Conservation (phyloP, 2,888 invertebrate species). For the Oscheius sp. region DNA sequence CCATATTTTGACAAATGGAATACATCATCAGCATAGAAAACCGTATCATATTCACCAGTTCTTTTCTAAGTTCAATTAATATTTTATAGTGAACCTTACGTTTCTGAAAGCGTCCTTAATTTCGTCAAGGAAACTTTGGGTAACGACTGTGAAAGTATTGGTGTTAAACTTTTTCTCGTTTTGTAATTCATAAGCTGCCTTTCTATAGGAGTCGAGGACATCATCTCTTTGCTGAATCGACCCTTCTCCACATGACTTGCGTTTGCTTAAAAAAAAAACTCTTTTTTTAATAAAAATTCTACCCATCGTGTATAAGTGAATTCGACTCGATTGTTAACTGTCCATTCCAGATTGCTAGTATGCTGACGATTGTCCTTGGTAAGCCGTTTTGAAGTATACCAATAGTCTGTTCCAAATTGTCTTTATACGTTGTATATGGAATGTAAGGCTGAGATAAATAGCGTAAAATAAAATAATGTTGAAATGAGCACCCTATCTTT, state of each 20-base stretch:
- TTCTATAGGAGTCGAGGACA: constrained; percentile 1
- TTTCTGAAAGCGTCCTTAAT: constrained; percentile 33
- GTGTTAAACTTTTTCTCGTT: constrained; percentile 42
- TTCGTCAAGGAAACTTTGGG: constrained; percentile 40
- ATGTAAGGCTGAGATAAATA: constrained; percentile 21
- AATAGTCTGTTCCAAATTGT: constrained; percentile 34
- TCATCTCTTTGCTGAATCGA: constrained; percentile 22
- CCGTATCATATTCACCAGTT: constrained; percentile 38
- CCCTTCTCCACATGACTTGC: constrained; percentile 20
- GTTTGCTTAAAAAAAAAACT: constrained; percentile 15
- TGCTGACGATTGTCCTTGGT: constrained; percentile 42
- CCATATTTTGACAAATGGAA: constrained; percentile 60
- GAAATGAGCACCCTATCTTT: not conserved
- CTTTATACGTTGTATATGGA: constrained; percentile 34
- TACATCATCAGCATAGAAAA: constrained; percentile 53
- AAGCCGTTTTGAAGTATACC: constrained; percentile 34
- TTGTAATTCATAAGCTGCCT: constrained; percentile 37
- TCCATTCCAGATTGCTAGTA: constrained; percentile 42
- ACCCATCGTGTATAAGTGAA: constrained; percentile 39
- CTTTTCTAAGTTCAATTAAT: constrained; percentile 1
- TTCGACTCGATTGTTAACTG: constrained; percentile 44
- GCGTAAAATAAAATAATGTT: not conserved
- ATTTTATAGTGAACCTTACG: constrained; percentile 13
- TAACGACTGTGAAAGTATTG: constrained; percentile 44
- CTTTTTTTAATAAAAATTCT: not conserved